A percentile compares a stretch with the other conserved stretches of the same genome.
These are phyloP conservation scores for Nymphalis io DNA, from an alignment of 1,140 invertebrate species.

Conservation along the genomic window DNA sequence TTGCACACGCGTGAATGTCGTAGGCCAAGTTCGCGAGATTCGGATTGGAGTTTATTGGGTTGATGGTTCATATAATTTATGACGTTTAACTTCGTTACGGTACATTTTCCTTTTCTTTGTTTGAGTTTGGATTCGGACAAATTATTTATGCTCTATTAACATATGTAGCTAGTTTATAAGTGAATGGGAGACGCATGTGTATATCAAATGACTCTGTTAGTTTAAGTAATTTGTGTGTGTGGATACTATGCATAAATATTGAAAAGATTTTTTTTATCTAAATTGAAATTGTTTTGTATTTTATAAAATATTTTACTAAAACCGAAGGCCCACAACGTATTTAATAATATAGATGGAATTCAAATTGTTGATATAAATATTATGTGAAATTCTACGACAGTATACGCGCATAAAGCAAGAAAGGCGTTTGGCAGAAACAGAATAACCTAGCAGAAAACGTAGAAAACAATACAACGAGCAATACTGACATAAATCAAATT, in stretches of 20 bases:
- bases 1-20: constrained; percentile 57
- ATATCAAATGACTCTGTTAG: constrained; percentile 20
- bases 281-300: no score
- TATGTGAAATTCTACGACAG: background rate
- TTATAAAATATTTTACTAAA: no score
- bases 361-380: background rate
- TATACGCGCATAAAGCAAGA: constrained; percentile 31
- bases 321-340: no score
- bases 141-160: constrained; percentile 30
- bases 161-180: background rate
- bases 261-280: background rate
- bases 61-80: constrained; percentile 51
- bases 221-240: background rate
- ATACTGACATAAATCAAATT: constrained; percentile 71
- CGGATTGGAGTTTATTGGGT: constrained; percentile 43
- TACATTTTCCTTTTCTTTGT: constrained; percentile 25
- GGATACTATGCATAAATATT: background rate
- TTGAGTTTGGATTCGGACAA: constrained; percentile 32
- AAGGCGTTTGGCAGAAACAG: constrained; percentile 60
- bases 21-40: constrained; percentile 47
- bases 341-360: no score
- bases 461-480: constrained; percentile 66
- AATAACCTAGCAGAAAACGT: constrained; percentile 51
- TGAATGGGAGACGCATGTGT: constrained; percentile 38
- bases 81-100: constrained; percentile 30